Percentiles rank a stretch among this genome's conserved stretches.
Evolutionary conservation across 2,888 invertebrate genomes (phyloP).

Genomic region (Arctia plantaginis): DNA sequence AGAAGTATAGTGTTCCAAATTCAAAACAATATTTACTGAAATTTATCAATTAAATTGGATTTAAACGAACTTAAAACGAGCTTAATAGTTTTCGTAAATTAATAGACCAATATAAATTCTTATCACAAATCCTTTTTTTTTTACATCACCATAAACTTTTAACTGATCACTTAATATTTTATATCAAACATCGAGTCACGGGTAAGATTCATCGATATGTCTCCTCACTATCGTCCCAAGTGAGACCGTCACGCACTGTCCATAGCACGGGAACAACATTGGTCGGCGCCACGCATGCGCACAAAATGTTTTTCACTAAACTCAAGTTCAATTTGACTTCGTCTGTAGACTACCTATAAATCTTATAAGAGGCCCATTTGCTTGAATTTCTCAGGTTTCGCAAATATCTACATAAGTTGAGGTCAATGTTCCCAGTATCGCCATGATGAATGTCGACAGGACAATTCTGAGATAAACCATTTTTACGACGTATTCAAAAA

Average conservation of each 20-base stretch:
- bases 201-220: constrained; percentile 36
- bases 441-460: constrained; percentile 2
- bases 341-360: constrained; percentile 68
- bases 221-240: constrained; percentile 56
- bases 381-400: constrained; percentile 56
- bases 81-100: not conserved
- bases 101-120: not conserved
- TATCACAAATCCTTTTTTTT: not conserved
- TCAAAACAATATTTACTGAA: not conserved
- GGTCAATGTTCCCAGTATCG: constrained; percentile 25
- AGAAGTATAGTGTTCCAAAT: not conserved
- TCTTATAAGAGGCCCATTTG: constrained; percentile 62
- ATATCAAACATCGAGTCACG: constrained; percentile 24
- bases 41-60: not conserved
- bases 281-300: constrained; percentile 75
- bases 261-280: constrained; percentile 64
- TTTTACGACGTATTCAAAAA: not conserved
- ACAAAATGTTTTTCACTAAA: constrained; percentile 72
- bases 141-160: not conserved
- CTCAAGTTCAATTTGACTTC: constrained; percentile 70
- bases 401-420: constrained; percentile 57
- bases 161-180: not conserved
- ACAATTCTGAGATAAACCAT: not conserved
- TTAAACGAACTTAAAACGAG: too few relatives aligned
- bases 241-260: constrained; percentile 62